These are phyloP conservation scores for Rhynchonycteris naso DNA, from an alignment of 2,797 vertebrate genomes.

Conservation along the genomic window DNA sequence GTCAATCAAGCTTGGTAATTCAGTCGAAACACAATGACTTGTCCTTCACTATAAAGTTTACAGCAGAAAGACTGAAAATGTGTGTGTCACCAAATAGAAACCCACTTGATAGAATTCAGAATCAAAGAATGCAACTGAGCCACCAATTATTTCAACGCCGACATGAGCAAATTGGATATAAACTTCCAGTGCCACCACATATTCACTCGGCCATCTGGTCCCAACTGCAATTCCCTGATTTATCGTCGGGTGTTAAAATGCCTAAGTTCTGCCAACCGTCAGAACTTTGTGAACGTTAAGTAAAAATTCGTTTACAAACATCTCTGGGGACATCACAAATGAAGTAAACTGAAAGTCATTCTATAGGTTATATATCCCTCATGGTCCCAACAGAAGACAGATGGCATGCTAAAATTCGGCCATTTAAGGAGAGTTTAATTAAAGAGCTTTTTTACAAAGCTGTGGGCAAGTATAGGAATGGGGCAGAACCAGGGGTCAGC, in stretches of 20 bases:
- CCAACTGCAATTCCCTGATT: background rate
- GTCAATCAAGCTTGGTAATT: background rate
- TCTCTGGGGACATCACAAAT: background rate
- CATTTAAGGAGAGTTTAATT: constrained; percentile 18
- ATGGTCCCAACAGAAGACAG: background rate
- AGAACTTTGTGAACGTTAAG: background rate
- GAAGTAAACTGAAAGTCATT: constrained; percentile 23
- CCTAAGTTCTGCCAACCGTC: background rate
- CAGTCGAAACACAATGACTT: background rate
- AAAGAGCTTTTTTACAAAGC: constrained; percentile 12
- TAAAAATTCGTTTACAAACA: background rate
- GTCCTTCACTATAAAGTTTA: background rate
- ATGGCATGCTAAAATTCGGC: background rate
- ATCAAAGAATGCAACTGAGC: background rate
- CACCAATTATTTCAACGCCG: background rate
- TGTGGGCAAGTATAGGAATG: background rate
- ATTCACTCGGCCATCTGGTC: background rate
- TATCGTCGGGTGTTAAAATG: background rate
- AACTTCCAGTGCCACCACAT: background rate
- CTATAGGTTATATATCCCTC: background rate
- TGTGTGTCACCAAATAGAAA: constrained; percentile 8
- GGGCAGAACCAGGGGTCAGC: background rate
- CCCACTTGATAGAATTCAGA: background rate
- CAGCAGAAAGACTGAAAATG: background rate
- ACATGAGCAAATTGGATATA: background rate